phyloP scores from a whole-genome alignment of 2,113 vertebrate genomes.

The Elachura formosa region DNA sequence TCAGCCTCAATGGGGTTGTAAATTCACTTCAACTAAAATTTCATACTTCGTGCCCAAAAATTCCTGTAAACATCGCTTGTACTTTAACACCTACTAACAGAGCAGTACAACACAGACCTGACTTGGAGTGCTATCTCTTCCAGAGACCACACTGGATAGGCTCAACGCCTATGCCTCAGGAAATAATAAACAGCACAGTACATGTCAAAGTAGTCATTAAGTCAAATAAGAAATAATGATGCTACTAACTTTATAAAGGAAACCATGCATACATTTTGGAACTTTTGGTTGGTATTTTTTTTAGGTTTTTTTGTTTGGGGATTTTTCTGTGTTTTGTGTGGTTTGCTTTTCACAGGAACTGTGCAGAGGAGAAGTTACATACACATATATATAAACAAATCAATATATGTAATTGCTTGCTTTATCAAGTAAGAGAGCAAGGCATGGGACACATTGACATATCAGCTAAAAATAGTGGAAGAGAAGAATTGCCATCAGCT shows the following conservation, averaged over 20 bases:
- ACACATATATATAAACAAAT: not conserved
- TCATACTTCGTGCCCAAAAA: not conserved
- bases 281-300: not conserved
- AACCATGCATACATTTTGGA: not conserved
- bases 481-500: not conserved
- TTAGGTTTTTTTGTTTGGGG: not conserved
- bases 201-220: not conserved
- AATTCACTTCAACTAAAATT: not conserved
- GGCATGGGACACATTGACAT: not conserved
- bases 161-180: not conserved
- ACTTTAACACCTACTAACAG: not conserved
- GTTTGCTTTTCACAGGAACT: not conserved
- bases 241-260: not conserved
- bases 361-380: not conserved
- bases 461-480: not conserved
- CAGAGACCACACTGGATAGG: not conserved
- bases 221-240: not conserved
- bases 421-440: not conserved
- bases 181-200: not conserved
- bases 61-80: not conserved
- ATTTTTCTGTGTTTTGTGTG: not conserved
- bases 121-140: not conserved
- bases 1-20: not conserved
- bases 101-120: not conserved
- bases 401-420: not conserved